Conservation (phyloP, 2,797 vertebrate genomes). For the Mus minutoides region DNA sequence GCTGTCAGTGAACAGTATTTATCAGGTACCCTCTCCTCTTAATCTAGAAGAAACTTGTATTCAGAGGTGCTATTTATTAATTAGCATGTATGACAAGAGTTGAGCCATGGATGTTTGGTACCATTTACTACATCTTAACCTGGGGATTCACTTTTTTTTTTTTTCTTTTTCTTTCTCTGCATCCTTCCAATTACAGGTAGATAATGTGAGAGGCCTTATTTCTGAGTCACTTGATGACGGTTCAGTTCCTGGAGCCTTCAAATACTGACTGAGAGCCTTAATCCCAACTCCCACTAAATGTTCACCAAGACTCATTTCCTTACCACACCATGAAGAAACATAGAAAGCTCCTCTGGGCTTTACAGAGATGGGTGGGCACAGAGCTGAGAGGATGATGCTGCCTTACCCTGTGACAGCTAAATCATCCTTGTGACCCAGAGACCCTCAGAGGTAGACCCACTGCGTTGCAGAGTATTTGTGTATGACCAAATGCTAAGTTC, state of each 20-base stretch:
- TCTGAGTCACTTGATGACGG: background rate
- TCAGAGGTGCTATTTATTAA: background rate
- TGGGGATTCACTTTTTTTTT: background rate
- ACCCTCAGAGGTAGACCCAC: background rate
- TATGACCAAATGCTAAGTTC: background rate
- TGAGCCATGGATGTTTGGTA: background rate
- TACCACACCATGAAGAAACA: slow-evolving; percentile 1
- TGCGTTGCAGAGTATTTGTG: background rate
- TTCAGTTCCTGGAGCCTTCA: background rate
- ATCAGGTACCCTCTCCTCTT: background rate
- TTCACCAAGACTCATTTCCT: background rate
- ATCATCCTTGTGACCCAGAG: background rate
- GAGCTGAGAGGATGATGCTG: background rate
- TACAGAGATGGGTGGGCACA: background rate
- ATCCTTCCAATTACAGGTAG: background rate
- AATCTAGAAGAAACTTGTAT: background rate
- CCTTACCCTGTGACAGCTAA: background rate
- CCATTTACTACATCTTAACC: background rate
- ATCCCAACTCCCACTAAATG: background rate
- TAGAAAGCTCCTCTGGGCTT: background rate
- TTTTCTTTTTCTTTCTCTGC: background rate
- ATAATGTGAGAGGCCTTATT: slow-evolving; percentile 37
- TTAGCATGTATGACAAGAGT: background rate
- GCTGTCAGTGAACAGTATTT: background rate
- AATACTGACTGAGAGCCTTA: background rate